These are phyloP conservation scores for Panopea generosa DNA, from an alignment of 2,888 invertebrate genomes.

Conservation along the genomic window DNA sequence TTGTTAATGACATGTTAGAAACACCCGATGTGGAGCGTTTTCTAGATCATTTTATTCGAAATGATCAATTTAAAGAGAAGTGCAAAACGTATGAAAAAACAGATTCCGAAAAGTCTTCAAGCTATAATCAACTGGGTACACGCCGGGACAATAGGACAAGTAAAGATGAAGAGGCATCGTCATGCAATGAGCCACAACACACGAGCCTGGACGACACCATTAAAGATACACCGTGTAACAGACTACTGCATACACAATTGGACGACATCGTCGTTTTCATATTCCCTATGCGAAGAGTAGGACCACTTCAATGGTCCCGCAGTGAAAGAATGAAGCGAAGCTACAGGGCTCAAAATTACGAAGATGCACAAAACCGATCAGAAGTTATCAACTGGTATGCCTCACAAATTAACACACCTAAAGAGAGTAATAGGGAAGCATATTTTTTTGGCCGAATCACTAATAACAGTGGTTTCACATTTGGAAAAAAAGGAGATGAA, in stretches of 20 bases:
- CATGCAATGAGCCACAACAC: too few species aligned
- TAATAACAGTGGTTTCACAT: too few species aligned
- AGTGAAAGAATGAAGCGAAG: neutral
- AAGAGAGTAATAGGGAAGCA: neutral
- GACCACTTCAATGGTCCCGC: slow-evolving; percentile 14
- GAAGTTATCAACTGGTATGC: slow-evolving; percentile 6
- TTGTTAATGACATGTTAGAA: too few species aligned
- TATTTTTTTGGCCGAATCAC: neutral
- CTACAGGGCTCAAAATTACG: neutral
- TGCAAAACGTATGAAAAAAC: too few species aligned
- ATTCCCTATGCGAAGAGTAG: slow-evolving; percentile 18
- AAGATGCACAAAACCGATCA: neutral
- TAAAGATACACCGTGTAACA: neutral
- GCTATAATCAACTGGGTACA: too few species aligned
- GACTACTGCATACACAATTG: neutral
- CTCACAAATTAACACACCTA: neutral
- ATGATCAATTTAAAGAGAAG: too few species aligned
- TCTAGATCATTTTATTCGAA: too few species aligned
- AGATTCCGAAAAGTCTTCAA: too few species aligned
- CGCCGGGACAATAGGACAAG: too few species aligned
- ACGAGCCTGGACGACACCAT: neutral
- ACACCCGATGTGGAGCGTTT: too few species aligned
- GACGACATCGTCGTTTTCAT: slow-evolving; percentile 9
- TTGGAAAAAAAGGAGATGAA: too few species aligned
- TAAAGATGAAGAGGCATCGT: too few species aligned